These are phyloP conservation scores for Platycheirus rosarum DNA, from an alignment of 2,888 invertebrate species.

Conservation along the genomic window DNA sequence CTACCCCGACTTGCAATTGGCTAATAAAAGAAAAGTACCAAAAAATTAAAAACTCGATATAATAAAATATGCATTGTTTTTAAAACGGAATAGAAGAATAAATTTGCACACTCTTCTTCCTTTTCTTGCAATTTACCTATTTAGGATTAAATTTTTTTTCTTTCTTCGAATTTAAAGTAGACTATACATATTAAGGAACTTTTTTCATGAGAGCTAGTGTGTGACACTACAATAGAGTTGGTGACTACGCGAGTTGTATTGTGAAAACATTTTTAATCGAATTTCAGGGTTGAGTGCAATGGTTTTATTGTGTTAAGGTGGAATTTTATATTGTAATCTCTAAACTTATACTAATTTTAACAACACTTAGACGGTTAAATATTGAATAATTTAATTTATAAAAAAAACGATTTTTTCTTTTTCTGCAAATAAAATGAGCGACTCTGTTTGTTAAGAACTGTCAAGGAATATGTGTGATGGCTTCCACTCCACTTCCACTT, in stretches of 20 bases:
- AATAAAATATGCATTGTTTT: constrained; percentile 3
- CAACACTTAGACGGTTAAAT: constrained; percentile 22
- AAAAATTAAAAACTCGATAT: constrained; percentile 23
- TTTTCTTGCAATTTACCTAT: constrained; percentile 22
- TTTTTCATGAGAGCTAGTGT: constrained; percentile 23
- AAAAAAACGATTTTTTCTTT: constrained; percentile 18
- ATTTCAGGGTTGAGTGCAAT: constrained; percentile 17
- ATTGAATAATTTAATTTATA: constrained; percentile 34
- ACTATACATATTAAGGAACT: constrained; percentile 45
- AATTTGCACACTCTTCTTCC: neutral
- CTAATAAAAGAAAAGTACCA: constrained; percentile 1
- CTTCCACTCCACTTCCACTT: constrained; percentile 9
- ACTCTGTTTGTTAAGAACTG: constrained; percentile 42
- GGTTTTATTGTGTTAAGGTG: constrained; percentile 16
- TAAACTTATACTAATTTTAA: constrained; percentile 29
- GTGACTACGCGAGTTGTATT: constrained; percentile 31
- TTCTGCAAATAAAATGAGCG: constrained; percentile 41
- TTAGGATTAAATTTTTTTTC: constrained; percentile 39
- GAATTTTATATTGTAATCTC: constrained; percentile 23
- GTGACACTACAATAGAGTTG: constrained; percentile 29
- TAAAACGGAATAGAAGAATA: neutral
- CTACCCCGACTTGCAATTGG: constrained; percentile 15
- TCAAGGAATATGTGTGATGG: constrained; percentile 21
- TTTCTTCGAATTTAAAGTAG: constrained; percentile 33
- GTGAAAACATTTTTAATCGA: constrained; percentile 34